phyloP scores from a whole-genome alignment of 2,113 vertebrate genomes.

The Neotragus moschatus region DNA sequence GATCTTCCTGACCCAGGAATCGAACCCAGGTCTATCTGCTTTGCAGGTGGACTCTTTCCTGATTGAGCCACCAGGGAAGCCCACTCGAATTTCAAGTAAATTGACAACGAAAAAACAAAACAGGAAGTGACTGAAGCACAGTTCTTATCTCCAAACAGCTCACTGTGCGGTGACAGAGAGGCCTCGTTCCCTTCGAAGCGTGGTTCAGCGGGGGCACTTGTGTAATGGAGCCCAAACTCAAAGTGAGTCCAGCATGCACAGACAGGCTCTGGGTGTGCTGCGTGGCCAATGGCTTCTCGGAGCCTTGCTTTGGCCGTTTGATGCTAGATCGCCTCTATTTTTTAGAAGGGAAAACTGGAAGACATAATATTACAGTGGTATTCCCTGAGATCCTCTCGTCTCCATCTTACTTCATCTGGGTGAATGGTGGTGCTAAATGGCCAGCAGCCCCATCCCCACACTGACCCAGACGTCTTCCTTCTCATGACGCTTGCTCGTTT shows the following conservation, averaged over 20 bases:
- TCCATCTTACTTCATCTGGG: neutral
- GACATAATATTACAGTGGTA: neutral
- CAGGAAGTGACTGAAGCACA: neutral
- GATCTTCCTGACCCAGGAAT: too few species aligned
- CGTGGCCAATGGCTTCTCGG: neutral
- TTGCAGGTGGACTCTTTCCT: too few species aligned
- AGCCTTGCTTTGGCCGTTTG: neutral
- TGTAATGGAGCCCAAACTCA: neutral
- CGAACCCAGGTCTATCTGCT: too few species aligned
- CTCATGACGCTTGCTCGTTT: too few species aligned
- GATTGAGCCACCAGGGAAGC: neutral
- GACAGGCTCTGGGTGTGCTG: neutral
- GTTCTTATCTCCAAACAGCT: neutral
- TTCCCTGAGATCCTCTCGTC: neutral
- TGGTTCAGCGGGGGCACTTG: accelerated
- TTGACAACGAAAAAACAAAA: neutral
- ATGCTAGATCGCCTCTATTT: neutral
- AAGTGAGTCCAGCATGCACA: neutral
- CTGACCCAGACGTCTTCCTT: neutral
- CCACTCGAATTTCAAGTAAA: neutral
- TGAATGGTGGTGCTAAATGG: slow-evolving; percentile 76
- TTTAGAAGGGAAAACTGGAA: neutral
- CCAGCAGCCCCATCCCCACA: slow-evolving; percentile 61
- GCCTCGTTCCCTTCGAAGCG: neutral
- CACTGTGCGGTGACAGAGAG: accelerated